Conservation (phyloP, 2,888 invertebrate species). For the Ormia ochracea region DNA sequence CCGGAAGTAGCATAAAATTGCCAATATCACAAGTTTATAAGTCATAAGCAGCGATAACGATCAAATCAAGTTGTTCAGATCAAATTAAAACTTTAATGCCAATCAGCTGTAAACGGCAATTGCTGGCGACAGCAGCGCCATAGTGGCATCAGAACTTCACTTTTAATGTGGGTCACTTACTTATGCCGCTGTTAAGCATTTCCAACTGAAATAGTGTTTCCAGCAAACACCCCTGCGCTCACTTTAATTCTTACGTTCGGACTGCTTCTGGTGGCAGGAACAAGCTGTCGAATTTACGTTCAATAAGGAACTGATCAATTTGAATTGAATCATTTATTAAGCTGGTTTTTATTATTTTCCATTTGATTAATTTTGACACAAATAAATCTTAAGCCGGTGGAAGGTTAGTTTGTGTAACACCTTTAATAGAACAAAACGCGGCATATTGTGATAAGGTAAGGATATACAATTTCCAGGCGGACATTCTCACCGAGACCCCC, state of each 20-base stretch:
- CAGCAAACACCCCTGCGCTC: neutral
- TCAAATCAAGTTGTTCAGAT: neutral
- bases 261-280: too few relatives aligned
- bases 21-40: neutral
- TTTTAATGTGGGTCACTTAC: slow-evolving; percentile 18
- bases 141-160: too few relatives aligned
- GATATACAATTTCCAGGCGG: neutral
- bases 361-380: slow-evolving; percentile 44
- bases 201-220: neutral
- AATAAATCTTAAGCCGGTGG: slow-evolving; percentile 45
- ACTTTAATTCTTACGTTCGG: neutral
- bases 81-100: slow-evolving; percentile 34
- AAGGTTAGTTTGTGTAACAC: slow-evolving; percentile 36
- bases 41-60: slow-evolving; percentile 15
- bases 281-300: neutral
- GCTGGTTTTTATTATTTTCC: neutral
- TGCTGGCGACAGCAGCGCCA: too few relatives aligned
- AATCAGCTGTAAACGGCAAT: slow-evolving; percentile 19
- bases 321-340: slow-evolving; percentile 4
- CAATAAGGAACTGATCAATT: slow-evolving; percentile 52
- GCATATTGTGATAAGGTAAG: neutral
- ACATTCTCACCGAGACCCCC: too few relatives aligned
- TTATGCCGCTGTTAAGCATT: neutral
- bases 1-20: too few relatives aligned
- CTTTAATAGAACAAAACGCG: neutral